Conservation (phyloP, 2,888 invertebrate genomes). For the Nomada ruficornis region DNA sequence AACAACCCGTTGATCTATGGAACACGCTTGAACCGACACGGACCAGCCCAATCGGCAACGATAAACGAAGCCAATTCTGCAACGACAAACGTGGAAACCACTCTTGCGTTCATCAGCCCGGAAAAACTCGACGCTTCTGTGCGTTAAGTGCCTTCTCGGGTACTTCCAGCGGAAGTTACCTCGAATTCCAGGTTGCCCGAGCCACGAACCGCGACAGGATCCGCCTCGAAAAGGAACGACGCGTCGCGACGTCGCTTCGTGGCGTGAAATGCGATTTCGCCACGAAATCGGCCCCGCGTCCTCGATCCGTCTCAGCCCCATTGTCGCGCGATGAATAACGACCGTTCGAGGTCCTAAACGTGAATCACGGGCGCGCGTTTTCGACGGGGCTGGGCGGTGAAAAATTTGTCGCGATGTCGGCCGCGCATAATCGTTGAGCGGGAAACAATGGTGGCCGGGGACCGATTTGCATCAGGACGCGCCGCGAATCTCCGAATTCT, state of each 20-base stretch:
- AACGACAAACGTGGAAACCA: conserved; percentile 7
- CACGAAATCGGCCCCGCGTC: conserved; percentile 46
- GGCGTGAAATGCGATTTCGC: conserved; percentile 49
- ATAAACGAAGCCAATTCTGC: neutral
- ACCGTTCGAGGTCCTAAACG: conserved; percentile 20
- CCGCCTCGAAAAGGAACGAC: conserved; percentile 18
- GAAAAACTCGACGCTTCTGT: conserved; percentile 58
- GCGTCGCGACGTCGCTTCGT: conserved; percentile 1
- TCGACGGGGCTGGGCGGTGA: conserved; percentile 32
- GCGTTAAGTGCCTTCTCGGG: conserved; percentile 77
- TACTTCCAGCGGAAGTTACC: conserved; percentile 73
- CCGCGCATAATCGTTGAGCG: conserved; percentile 63
- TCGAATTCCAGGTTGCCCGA: conserved; percentile 60
- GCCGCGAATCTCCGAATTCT: conserved; percentile 66
- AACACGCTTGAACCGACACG: no score
- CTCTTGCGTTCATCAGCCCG: conserved; percentile 31
- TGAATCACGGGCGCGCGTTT: conserved; percentile 62
- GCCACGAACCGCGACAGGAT: conserved; percentile 9
- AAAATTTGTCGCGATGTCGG: conserved; percentile 64
- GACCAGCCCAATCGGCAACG: neutral
- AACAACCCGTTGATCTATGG: no score
- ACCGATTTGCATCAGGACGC: conserved; percentile 75
- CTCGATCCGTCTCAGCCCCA: conserved; percentile 59
- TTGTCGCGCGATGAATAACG: conserved; percentile 66
- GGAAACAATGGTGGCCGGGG: conserved; percentile 70